phyloP scores from a whole-genome alignment of 2,888 invertebrate genomes.

The Ceratothoa steindachneri region DNA sequence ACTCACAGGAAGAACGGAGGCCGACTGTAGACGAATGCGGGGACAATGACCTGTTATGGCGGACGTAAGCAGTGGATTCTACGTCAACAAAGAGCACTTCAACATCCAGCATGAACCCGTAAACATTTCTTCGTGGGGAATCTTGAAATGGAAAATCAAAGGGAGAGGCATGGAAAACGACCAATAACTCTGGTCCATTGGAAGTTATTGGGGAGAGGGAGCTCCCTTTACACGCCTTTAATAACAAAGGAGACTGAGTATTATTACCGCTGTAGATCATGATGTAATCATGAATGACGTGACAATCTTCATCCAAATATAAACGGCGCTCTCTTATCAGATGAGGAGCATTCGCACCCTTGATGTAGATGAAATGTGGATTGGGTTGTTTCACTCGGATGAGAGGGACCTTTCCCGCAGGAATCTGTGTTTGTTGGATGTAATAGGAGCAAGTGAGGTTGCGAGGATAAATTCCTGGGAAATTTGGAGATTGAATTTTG shows the following conservation, averaged over 20 bases:
- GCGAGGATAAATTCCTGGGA: constrained; percentile 22
- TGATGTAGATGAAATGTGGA: constrained; percentile 50
- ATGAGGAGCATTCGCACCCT: constrained; percentile 33
- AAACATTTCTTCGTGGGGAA: constrained; percentile 37
- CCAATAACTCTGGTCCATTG: constrained; percentile 38
- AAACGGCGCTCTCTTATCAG: constrained; percentile 13
- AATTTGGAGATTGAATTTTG: constrained; percentile 23
- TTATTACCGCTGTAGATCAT: constrained; percentile 17
- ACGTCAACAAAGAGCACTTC: constrained; percentile 39
- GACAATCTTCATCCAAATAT: constrained; percentile 19
- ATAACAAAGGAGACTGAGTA: constrained; percentile 11
- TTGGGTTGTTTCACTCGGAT: constrained; percentile 65
- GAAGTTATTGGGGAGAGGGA: constrained; percentile 53
- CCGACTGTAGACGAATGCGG: constrained; percentile 14
- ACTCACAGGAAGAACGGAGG: constrained; percentile 59
- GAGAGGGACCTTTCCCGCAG: constrained; percentile 68
- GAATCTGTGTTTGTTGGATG: constrained; percentile 50
- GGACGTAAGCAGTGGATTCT: constrained; percentile 39
- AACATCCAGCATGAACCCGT: constrained; percentile 41
- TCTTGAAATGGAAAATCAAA: constrained; percentile 46
- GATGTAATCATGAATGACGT: constrained; percentile 19
- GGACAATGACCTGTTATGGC: constrained; percentile 8
- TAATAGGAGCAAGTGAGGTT: constrained; percentile 31
- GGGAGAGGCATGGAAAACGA: constrained; percentile 39
- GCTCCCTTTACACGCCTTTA: constrained; percentile 24